Evolutionary conservation across 2,888 invertebrate species (phyloP).

Genomic region (Phania funesta): DNA sequence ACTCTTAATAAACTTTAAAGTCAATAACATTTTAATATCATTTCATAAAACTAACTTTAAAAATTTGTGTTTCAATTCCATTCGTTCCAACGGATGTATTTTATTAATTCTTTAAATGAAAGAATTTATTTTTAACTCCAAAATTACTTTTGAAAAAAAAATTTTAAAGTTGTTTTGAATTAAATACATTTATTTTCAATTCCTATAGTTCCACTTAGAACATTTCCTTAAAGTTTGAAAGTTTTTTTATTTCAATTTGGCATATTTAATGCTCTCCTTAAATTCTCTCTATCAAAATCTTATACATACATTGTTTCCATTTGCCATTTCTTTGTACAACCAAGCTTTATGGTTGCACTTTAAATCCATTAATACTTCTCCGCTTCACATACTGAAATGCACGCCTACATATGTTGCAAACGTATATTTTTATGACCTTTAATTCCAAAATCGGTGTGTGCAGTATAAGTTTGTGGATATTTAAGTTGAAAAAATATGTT

Average conservation of each 20-base stretch:
- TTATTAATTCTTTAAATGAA: too few relatives aligned
- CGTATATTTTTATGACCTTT: slow-evolving; percentile 25
- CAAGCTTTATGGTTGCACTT: slow-evolving; percentile 3
- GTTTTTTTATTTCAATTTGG: too few relatives aligned
- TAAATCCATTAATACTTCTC: slow-evolving; percentile 23
- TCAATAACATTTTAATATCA: neutral
- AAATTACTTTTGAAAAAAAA: too few relatives aligned
- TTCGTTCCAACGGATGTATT: too few relatives aligned
- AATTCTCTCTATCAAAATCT: too few relatives aligned
- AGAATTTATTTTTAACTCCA: too few relatives aligned
- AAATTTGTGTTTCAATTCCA: neutral
- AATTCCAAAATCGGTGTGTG: neutral
- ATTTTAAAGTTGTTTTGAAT: too few relatives aligned
- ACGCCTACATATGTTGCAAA: neutral
- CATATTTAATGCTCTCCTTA: too few relatives aligned
- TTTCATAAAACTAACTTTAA: neutral
- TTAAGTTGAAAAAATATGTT: slow-evolving; percentile 53
- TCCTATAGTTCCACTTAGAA: too few relatives aligned
- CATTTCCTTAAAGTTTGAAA: too few relatives aligned
- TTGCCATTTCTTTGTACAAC: neutral
- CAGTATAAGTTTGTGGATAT: neutral
- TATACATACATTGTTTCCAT: neutral
- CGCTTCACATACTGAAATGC: neutral
- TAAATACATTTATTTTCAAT: too few relatives aligned
- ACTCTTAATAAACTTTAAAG: neutral